These are phyloP conservation scores for Himalopsyche phryganea DNA, from an alignment of 1,140 invertebrate genomes.

Conservation along the genomic window DNA sequence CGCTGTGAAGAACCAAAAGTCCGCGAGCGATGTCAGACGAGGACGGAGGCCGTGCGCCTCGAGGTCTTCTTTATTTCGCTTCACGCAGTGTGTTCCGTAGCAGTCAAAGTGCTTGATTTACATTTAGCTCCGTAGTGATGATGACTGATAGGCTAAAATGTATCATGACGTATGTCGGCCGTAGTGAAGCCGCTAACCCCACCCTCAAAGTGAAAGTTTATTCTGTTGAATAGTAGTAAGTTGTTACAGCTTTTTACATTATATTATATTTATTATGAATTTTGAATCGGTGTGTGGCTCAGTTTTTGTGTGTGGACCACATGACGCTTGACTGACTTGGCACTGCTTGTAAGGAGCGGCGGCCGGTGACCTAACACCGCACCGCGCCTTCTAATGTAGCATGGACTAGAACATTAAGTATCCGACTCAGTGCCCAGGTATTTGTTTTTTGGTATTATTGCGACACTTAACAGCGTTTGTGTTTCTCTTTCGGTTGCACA, in stretches of 20 bases:
- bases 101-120: slow-evolving; percentile 21
- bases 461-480: slow-evolving; percentile 16
- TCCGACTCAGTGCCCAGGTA: slow-evolving; percentile 34
- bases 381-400: slow-evolving; percentile 33
- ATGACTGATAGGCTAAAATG: background rate
- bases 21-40: too few relatives aligned
- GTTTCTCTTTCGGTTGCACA: slow-evolving; percentile 25
- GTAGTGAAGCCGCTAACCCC: slow-evolving; percentile 6
- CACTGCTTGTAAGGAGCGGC: slow-evolving; percentile 31
- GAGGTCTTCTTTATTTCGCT: slow-evolving; percentile 18
- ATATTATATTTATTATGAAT: slow-evolving; percentile 12
- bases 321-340: slow-evolving; percentile 31
- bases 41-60: too few relatives aligned
- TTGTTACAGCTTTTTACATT: slow-evolving; percentile 31
- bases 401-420: slow-evolving; percentile 35
- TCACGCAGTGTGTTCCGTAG: slow-evolving; percentile 26
- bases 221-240: slow-evolving; percentile 33
- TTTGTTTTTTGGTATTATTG: slow-evolving; percentile 34
- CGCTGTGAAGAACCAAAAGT: too few relatives aligned
- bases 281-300: slow-evolving; percentile 33
- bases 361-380: slow-evolving; percentile 13
- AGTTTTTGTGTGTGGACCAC: slow-evolving; percentile 32
- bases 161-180: too few relatives aligned
- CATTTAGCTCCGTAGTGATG: slow-evolving; percentile 1
- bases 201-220: slow-evolving; percentile 22